Base-by-base conservation (phyloP, 1,140 invertebrate genomes). In the Homalodisca vitripennis region DNA sequence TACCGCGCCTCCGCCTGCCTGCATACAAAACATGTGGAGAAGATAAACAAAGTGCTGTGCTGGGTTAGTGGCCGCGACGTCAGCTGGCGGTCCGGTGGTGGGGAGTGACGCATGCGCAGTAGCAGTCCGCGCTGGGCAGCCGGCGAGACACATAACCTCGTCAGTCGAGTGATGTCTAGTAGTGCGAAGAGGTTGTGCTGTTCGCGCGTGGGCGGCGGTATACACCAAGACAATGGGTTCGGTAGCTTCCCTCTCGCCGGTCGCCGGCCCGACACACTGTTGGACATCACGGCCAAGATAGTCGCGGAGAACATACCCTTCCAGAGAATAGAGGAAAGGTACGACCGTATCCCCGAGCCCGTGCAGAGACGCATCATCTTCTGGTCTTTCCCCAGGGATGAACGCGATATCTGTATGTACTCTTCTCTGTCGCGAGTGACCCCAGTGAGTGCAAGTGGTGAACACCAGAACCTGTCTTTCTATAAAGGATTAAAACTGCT, bases 341-440 rank as follows among this genome's bases (percentile, higher is more conserved):
- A 92, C 80, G 89, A 92, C 76, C 86, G 92, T 73, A 93, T 94
- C 78, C 92, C 92, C 47, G 92, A 94, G 80, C 92, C 92, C 70
- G 92, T 94, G 75, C 92, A 94, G 80, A 85, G 90, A 69, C 84
- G 91, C 77, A 91, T 94, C 77, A 92, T 94, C 76, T 94, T 88
- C 83, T 93, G 92, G 91, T 92, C 92, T 66, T 94, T 94, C 80
- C 92, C 92, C 70, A 81, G 92, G 73, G 89, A 93, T 80, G 92
- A 94, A 80, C 82, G 88, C 75, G 91, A 93, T 82, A 93, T 94
- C 78, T 92, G 89, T 79, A 93, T 94, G 90, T 94, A 94, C 81
- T 92, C 90, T 67, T 93, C 91, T 72, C 85, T 93, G 79, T 86
- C 89, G 78, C 83, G 85, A 74, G 78, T 78, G 62, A 72, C 75